Evolutionary conservation across 2,888 invertebrate species (phyloP), one percentile per base, ranked within the genome.

Genomic region (Drosophila borealis): DNA sequence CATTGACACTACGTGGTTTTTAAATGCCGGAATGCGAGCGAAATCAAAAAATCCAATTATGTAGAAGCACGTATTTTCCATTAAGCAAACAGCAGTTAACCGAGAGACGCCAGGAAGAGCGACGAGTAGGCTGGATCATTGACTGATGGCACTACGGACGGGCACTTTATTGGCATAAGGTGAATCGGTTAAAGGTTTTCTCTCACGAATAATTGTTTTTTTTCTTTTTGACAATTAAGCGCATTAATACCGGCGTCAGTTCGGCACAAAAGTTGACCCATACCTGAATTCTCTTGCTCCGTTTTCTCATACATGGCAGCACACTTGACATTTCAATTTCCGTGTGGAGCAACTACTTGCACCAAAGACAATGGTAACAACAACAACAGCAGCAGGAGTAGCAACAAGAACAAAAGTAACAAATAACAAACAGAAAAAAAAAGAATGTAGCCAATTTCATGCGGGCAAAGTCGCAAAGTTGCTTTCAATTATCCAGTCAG

Each of bases 401-500:
- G 57, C 51, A 62, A 55, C 50, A 48, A 49, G 29, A 50, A 62
- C 45, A 53, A 60, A 54, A 61, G 44, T 19, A 60, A 49, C 36
- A 59, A 56, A 41, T 61, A 44, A 41, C 21, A 53, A 56, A 46
- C 42, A 56, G 29, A 45, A 42, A 49, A 42, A 49, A 54, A 61
- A 71, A 53, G 70, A 62, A 66, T 69, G 70, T 67, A 74, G 81
- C 83, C 80, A 80, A 80, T 80, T 80, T 83, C 80, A 80, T 83
- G 77, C 78, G 78, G 83, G 83, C 63, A 64, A 69, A 70, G 80
- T 77, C 71, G 74, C 80, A 74, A 80, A 88, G 88, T 88, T 81
- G 86, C 88, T 89, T 90, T 90, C 88, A 89, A 90, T 88, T 89
- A 89, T 80, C 80, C 74, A 81, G 81, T 74, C 81, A 84, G 81